Percentiles rank a stretch among this genome's conserved stretches.
Conservation (phyloP, 2,888 invertebrate species). For the Andrena flavipes region DNA sequence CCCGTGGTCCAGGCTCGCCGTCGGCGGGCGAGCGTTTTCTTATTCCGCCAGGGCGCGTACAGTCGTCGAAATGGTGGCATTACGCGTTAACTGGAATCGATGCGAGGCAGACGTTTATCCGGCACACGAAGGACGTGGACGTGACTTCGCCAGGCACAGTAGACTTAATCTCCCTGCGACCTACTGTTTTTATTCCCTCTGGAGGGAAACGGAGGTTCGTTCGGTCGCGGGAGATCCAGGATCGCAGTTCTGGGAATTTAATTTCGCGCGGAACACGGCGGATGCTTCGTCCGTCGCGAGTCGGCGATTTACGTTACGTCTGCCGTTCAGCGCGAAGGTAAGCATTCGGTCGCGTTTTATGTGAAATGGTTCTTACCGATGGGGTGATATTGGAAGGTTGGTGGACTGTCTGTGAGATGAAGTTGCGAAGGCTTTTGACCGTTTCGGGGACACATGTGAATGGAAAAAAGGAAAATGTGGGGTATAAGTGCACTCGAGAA, state of each 20-base stretch:
- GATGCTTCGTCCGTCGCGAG: too few species aligned
- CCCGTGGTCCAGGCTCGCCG: not conserved
- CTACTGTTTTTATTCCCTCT: not conserved
- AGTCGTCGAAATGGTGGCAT: constrained; percentile 56
- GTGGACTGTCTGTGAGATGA: too few species aligned
- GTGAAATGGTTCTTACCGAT: too few species aligned
- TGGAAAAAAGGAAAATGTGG: too few species aligned
- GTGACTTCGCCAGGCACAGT: constrained; percentile 11
- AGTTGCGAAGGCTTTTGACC: too few species aligned
- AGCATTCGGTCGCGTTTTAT: too few species aligned
- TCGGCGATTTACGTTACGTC: not conserved
- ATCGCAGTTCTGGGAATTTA: constrained; percentile 13
- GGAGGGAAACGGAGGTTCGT: not conserved
- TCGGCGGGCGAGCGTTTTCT: constrained; percentile 39
- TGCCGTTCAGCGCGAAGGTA: not conserved
- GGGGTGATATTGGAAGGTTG: too few species aligned
- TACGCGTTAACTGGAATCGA: constrained; percentile 52
- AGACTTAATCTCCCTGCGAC: not conserved
- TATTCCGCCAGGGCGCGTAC: constrained; percentile 39
- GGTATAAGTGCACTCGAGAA: too few species aligned
- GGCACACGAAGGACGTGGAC: constrained; percentile 33
- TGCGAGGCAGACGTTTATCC: constrained; percentile 40
- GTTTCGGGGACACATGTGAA: too few species aligned
- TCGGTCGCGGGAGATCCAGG: too few species aligned
- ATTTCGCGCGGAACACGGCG: too few species aligned